phyloP scores from a whole-genome alignment of 2,113 vertebrate species.

The Delphinapterus leucas region DNA sequence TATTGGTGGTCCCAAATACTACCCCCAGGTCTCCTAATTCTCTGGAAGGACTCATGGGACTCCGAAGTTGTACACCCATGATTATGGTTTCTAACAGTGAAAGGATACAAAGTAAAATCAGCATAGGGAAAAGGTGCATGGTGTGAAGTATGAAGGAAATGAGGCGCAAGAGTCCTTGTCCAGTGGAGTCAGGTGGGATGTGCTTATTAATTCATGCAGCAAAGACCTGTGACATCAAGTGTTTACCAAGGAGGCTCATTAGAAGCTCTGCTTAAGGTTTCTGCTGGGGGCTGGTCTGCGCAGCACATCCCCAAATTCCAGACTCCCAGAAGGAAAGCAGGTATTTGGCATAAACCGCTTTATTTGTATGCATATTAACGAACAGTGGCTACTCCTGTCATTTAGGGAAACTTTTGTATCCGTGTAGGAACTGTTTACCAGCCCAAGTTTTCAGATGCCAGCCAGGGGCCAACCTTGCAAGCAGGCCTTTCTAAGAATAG shows the following conservation, averaged over 20 bases:
- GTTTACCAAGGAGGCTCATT: neutral
- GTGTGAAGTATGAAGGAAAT: neutral
- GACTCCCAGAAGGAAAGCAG: neutral
- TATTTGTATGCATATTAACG: neutral
- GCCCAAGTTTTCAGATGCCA: neutral
- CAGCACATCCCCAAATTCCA: neutral
- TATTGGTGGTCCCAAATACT: neutral
- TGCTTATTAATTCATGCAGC: neutral
- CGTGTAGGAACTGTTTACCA: neutral
- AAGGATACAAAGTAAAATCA: neutral
- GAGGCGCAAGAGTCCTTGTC: neutral
- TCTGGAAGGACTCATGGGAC: neutral
- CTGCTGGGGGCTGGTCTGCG: neutral
- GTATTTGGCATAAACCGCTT: neutral
- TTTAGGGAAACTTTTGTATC: neutral
- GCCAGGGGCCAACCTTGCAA: neutral
- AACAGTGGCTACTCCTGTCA: neutral
- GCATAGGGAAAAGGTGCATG: neutral
- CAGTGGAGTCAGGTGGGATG: neutral
- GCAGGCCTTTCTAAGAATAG: neutral
- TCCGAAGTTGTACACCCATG: neutral
- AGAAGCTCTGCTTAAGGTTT: neutral
- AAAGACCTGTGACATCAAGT: neutral
- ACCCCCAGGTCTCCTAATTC: neutral
- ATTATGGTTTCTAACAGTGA: neutral